Conservation (phyloP, 2,113 vertebrate species). For the Donacobius atricapilla region DNA sequence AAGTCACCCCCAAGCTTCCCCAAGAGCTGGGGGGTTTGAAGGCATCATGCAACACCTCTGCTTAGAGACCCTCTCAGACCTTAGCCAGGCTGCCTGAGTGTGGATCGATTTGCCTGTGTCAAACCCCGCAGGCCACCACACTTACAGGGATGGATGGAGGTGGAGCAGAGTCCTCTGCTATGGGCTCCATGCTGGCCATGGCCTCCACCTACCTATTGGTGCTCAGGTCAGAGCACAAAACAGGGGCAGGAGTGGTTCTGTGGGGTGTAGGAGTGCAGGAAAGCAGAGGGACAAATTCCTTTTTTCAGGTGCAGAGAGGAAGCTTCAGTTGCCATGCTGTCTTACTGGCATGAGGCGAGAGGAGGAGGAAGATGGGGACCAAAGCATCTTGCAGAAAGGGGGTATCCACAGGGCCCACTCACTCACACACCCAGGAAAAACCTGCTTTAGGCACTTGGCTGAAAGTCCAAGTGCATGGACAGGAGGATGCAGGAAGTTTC, state of each 20-base stretch:
- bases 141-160: accelerated
- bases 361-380: background rate
- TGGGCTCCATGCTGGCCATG: accelerated
- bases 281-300: background rate
- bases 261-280: background rate
- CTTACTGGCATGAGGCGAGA: background rate
- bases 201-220: too few species aligned
- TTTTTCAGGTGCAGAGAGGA: background rate
- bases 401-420: background rate
- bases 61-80: background rate
- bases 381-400: background rate
- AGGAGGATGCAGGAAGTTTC: background rate
- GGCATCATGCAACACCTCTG: background rate
- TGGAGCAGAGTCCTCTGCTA: accelerated
- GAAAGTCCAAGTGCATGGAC: accelerated
- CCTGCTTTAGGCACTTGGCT: background rate
- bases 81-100: background rate
- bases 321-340: background rate
- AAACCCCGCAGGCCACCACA: background rate
- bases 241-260: background rate
- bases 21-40: background rate
- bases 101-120: accelerated
- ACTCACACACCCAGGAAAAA: background rate
- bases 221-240: background rate
- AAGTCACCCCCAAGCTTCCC: background rate